Evolutionary conservation across 2,888 invertebrate genomes (phyloP), one percentile per base, ranked within the genome.

Genomic region (Polylopha cassiicola): DNA sequence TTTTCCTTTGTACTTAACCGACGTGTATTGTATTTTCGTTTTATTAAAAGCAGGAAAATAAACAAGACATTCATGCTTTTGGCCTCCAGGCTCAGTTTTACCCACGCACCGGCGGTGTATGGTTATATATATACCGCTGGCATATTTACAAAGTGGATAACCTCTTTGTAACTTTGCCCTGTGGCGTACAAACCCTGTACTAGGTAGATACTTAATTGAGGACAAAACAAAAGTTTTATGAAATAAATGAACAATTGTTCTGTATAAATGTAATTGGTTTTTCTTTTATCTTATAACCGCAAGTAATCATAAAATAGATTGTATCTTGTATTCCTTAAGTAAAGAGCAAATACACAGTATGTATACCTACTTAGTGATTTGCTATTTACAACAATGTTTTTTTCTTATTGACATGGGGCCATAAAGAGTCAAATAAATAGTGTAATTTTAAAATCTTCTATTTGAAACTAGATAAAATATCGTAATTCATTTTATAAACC

Each of bases 1-100:
- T 59, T 65, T 65, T 61, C 58, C 63, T 68, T 73, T 72, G 64
- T 69, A 53, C 56, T 46, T 54, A 55, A 45, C 58, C 53, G 51
- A 48, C 60, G 50, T 56, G 57, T 66, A 62, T 68, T 63, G 63
- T 71, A 58, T 68, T 66, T 69, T 59, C 57, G 53, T 73, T 72
- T 70, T 71, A 74, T 65, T 70, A 70, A 68, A 69, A 65, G 55
- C 56, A 57, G 62, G 60, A 68, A 67, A 72, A 67, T 58, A 70
- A 70, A 68, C 60, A 69, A 65, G 66, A 62, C 61, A 55, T 54
- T 57, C 41, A 48, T 51, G 47, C 45, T 47, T 50, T 39, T 41
- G 44, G 33, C 46, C 52, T 51, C 44, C 49, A 27, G 39, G 28
- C 32, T 39, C 46, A 13, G 3, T 13, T 9, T 23, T 29, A 8